phyloP scores from a whole-genome alignment of 1,140 invertebrate species.

The Diorhabda carinulata region DNA sequence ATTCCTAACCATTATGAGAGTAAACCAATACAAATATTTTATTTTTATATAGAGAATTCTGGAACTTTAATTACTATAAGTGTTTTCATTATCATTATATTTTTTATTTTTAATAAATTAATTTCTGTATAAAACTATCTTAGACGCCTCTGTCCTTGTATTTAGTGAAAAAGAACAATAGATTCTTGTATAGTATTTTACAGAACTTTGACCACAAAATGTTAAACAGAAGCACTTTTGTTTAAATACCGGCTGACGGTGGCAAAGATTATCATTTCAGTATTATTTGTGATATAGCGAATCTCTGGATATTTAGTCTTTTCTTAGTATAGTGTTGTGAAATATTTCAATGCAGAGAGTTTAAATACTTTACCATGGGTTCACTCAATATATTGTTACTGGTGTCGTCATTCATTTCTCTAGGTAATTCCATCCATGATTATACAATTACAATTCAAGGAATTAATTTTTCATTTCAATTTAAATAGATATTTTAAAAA shows the following conservation, averaged over 20 bases:
- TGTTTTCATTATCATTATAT: no score
- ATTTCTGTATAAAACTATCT: no score
- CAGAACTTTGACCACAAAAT: conserved; percentile 1
- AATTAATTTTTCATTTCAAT: no score
- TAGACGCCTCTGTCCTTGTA: no score
- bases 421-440: background rate
- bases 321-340: background rate
- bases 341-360: background rate
- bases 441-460: no score
- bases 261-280: background rate
- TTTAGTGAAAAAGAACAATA: no score
- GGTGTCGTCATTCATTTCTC: background rate
- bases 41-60: no score
- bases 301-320: background rate
- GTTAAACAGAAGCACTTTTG: background rate
- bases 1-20: no score
- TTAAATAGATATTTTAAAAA: no score
- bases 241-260: background rate
- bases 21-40: no score
- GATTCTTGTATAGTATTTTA: background rate
- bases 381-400: background rate
- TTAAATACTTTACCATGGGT: background rate
- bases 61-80: no score
- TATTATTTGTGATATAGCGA: background rate
- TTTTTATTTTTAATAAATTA: no score